Base-by-base conservation (phyloP, 2,797 vertebrate genomes). In the Dicrostonyx torquatus region DNA sequence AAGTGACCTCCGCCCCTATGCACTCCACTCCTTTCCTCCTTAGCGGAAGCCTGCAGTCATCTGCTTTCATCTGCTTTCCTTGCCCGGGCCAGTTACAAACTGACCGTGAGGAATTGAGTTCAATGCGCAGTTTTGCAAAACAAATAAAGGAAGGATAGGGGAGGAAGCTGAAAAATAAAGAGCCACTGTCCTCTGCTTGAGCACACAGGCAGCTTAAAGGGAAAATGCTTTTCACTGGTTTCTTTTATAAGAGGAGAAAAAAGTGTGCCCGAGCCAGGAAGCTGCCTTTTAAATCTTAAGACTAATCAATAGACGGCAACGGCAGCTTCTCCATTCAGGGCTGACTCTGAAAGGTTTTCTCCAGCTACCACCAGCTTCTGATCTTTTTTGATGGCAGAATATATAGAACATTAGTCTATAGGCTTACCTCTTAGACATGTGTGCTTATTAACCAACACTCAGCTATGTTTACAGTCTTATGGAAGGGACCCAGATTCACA, bases 21-120 rank as follows among this genome's bases (percentile, higher is more conserved):
- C 6, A 9, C 18, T 22, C 79, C n/a, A 22, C 31, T 31, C 66
- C 60, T 50, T 60, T 31, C 26, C 31, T 7, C 20, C 91, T 40
- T 2, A 45, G 37, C 92, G 10, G 37, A 89, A 95, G 68, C 31
- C 45, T 85, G 66, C 20, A 2, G 80, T 34, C 91, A 79, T 70
- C 95, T 85, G 77, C 78, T 24, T 55, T 34, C 91, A 79, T 70
- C 95, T 85, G 77, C 78, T 24, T 55, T 80, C 86, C 60, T 62
- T 89, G 66, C 82, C 22, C 55, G 55, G 60, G 87, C 50, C 29
- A 20, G 40, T 29, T 60, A 76, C 14, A 79, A 53, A 66, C 60
- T 31, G 75, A 53, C 0, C 10, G 72, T 45, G 43, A 40, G 4
- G 29, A 60, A 37, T 18, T 24, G 43, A n/a, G 55, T 29, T 76